Evolutionary conservation across 2,113 vertebrate genomes (phyloP).

Genomic region (Tenrec ecaudatus): DNA sequence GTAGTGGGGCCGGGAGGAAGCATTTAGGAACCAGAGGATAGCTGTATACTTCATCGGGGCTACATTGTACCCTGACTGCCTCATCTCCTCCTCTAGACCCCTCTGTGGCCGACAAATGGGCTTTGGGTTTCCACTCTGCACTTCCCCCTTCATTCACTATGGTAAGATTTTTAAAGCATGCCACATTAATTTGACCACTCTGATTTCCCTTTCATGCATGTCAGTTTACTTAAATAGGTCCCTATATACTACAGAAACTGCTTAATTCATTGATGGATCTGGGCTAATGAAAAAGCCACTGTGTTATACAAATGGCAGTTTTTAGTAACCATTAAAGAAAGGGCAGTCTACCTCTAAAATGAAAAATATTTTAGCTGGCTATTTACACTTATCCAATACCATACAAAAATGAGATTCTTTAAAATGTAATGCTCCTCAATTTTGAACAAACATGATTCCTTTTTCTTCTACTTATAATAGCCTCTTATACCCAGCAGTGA

Average conservation of each 20-base stretch:
- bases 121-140: too few species aligned
- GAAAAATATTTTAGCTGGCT: neutral
- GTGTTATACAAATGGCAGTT: neutral
- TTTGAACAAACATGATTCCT: slow-evolving; percentile 44
- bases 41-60: too few species aligned
- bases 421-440: neutral
- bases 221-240: neutral
- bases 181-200: neutral
- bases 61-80: too few species aligned
- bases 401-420: neutral
- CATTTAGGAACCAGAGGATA: too few species aligned
- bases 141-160: too few species aligned
- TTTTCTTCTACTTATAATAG: slow-evolving; percentile 30
- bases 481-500: slow-evolving; percentile 63
- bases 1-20: too few species aligned
- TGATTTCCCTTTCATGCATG: neutral
- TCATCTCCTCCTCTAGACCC: too few species aligned
- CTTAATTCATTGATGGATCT: neutral
- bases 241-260: neutral
- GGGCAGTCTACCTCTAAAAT: slow-evolving; percentile 22
- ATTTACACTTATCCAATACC: neutral
- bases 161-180: slow-evolving; percentile 44
- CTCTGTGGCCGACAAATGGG: too few species aligned
- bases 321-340: slow-evolving; percentile 25
- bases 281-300: slow-evolving; percentile 9